Evolutionary conservation across 2,888 invertebrate genomes (phyloP).

Genomic region (Galerucella pusilla): DNA sequence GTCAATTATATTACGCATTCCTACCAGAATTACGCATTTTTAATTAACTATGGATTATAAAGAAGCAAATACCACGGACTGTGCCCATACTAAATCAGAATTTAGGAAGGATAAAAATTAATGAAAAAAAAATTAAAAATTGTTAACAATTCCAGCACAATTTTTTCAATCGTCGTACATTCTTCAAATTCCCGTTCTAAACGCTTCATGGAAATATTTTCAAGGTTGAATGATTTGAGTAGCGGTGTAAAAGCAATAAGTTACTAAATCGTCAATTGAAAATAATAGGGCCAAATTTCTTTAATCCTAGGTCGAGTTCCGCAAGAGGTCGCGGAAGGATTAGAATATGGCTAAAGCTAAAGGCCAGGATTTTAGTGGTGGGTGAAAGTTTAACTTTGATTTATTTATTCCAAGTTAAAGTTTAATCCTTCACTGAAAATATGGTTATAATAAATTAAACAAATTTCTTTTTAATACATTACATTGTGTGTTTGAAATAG

Average conservation of each 20-base stretch:
- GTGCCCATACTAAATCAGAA: neutral
- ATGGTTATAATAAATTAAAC: too few species aligned
- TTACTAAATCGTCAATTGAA: neutral
- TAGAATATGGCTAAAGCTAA: too few species aligned
- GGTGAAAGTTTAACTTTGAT: too few species aligned
- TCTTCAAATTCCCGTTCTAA: neutral
- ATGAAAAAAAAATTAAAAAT: neutral
- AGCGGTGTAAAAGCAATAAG: neutral
- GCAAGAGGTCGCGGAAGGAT: too few species aligned
- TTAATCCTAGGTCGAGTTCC: too few species aligned
- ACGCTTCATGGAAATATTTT: neutral
- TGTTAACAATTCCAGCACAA: neutral
- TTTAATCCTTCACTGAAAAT: too few species aligned
- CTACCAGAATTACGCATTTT: conserved; percentile 10
- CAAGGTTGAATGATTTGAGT: neutral
- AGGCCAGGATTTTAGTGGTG: too few species aligned
- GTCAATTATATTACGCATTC: neutral
- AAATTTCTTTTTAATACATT: too few species aligned
- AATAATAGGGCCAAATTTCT: too few species aligned
- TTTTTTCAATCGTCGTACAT: neutral
- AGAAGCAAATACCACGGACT: conserved; percentile 1
- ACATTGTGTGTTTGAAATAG: too few species aligned
- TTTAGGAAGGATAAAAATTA: neutral
- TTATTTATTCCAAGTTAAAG: too few species aligned
- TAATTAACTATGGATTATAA: conserved; percentile 12